Evolutionary conservation across 2,113 vertebrate species (phyloP), one percentile per base, ranked within the genome.

Genomic region (Nannobrachium achirus): DNA sequence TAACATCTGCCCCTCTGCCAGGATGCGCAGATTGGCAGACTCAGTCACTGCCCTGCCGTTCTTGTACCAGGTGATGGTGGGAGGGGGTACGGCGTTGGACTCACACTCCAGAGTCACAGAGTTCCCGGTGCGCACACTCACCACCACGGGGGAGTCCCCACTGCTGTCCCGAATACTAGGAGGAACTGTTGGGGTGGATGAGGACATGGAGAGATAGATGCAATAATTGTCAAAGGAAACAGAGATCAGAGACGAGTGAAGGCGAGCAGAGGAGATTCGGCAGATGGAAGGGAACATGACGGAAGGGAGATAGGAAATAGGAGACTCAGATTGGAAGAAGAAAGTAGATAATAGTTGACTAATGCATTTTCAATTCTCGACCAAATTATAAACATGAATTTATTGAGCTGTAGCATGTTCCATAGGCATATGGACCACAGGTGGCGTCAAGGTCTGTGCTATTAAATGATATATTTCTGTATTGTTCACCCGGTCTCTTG

Each of bases 11-110:
- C 95, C 94, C 0, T 87, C 91, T 8, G 92, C 89, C 56, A 94
- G 67, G 55, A 95, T 55, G 42, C 68, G 89, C 66, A 94, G 0
- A 1, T 90, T 93, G 49, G 87, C 71, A 0, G 95, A 94, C 33
- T 94, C 93, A 0, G 90, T 78, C 51, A 98, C 64, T 55, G 79
- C 25, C 56, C 79, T 88, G 50, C 95, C 91, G 20, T 97, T 97
- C 91, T 96, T 98, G 88, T 96, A 97, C 98, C 98, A 99, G 71
- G 91, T 94, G 91, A 97, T 78, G 66, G 93, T 86, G 0, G 97
- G 96, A 50, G 96, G 94, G 1, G 98, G 98, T 7, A 98, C 93
- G 16, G 96, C 96, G 0, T 97, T 96, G 5, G 95, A 96, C 73
- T 96, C 94, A 4, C 98, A 99, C 66, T 94, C 91, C 74, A 99